Evolutionary conservation across 2,113 vertebrate species (phyloP).

Genomic region (Dinomys branickii): DNA sequence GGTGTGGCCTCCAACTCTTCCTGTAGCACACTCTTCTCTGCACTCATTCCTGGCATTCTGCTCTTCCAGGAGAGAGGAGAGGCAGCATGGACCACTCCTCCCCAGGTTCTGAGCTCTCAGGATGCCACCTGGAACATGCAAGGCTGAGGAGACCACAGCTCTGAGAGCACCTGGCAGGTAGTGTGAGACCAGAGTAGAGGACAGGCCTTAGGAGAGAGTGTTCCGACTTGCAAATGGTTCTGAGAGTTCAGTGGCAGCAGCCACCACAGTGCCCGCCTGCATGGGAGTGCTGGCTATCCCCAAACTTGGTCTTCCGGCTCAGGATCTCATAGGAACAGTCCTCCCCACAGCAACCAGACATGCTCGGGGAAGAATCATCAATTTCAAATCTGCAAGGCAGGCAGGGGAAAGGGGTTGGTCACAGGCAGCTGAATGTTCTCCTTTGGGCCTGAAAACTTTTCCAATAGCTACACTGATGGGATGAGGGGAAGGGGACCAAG

Average conservation of each 20-base stretch:
- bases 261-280: constrained; percentile 92
- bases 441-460: background rate
- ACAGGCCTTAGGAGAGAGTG: constrained; percentile 51
- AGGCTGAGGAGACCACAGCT: constrained; percentile 35
- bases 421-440: background rate
- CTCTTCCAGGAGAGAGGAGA: background rate
- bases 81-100: background rate
- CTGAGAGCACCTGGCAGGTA: background rate
- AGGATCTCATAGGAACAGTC: constrained; percentile 96
- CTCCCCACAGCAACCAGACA: constrained; percentile 95
- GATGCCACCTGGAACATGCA: background rate
- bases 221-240: background rate
- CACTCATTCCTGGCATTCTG: background rate
- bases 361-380: constrained; percentile 93
- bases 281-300: constrained; percentile 92
- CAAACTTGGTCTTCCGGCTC: constrained; percentile 94
- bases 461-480: background rate
- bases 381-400: constrained; percentile 91
- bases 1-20: background rate
- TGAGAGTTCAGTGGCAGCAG: constrained; percentile 91
- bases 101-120: constrained; percentile 6
- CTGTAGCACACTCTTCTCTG: background rate
- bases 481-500: background rate
- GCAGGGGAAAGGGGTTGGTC: background rate
- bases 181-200: constrained; percentile 11